phyloP scores from a whole-genome alignment of 2,888 invertebrate genomes.

The Hipparchia semele region DNA sequence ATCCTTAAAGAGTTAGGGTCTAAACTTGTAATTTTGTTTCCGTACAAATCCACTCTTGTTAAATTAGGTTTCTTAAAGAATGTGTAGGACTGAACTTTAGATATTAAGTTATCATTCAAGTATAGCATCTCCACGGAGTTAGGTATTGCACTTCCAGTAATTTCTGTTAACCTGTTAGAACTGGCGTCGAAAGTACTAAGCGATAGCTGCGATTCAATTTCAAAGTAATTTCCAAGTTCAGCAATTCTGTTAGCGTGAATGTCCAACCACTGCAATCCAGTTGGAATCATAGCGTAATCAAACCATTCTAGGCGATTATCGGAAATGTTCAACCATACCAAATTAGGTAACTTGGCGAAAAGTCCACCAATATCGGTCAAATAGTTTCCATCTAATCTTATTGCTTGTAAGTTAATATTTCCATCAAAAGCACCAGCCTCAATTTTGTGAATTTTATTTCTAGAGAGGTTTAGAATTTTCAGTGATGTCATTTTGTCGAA shows the following conservation, averaged over 20 bases:
- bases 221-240: slow-evolving; percentile 92
- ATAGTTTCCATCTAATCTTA: slow-evolving; percentile 92
- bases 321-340: slow-evolving; percentile 93
- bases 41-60: slow-evolving; percentile 91
- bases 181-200: slow-evolving; percentile 92
- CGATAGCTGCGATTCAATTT: slow-evolving; percentile 90
- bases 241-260: slow-evolving; percentile 92
- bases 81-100: slow-evolving; percentile 92
- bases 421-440: slow-evolving; percentile 91
- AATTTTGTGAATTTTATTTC: slow-evolving; percentile 91
- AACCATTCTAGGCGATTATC: slow-evolving; percentile 93
- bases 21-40: slow-evolving; percentile 89
- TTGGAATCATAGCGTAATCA: slow-evolving; percentile 93
- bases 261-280: slow-evolving; percentile 92
- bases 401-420: slow-evolving; percentile 90
- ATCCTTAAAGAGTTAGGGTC: slow-evolving; percentile 90
- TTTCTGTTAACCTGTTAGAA: slow-evolving; percentile 90
- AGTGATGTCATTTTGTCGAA: slow-evolving; percentile 90
- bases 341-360: slow-evolving; percentile 90
- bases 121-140: slow-evolving; percentile 91
- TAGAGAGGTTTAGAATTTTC: slow-evolving; percentile 91
- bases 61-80: slow-evolving; percentile 94
- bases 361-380: slow-evolving; percentile 90
- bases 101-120: slow-evolving; percentile 91
- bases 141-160: slow-evolving; percentile 92